Conservation (phyloP, 2,113 vertebrate species). For the Rattus rattus region DNA sequence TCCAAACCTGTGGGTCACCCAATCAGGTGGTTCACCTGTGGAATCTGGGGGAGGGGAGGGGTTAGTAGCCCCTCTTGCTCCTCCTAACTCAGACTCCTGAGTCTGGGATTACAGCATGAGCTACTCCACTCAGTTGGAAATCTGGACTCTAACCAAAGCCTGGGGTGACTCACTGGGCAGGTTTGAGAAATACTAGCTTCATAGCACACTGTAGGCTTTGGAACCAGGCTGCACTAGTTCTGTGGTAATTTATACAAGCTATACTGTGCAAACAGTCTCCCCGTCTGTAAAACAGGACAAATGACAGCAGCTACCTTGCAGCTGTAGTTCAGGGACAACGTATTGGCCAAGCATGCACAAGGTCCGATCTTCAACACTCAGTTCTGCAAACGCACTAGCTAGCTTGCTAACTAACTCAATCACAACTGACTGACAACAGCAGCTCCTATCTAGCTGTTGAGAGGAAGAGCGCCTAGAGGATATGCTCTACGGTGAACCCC, state of each 20-base stretch:
- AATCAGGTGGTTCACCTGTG: background rate
- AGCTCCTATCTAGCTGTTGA: background rate
- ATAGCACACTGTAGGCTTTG: background rate
- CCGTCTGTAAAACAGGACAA: background rate
- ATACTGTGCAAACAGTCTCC: background rate
- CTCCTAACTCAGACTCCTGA: background rate
- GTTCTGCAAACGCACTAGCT: background rate
- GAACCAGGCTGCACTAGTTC: background rate
- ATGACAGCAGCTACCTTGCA: background rate
- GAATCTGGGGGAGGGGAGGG: background rate
- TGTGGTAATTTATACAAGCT: background rate
- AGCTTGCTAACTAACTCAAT: background rate
- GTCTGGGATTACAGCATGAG: background rate
- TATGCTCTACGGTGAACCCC: rapidly evolving
- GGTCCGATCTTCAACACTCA: background rate
- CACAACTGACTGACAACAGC: no score
- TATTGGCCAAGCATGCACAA: background rate
- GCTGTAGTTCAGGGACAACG: background rate
- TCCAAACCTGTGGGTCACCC: background rate
- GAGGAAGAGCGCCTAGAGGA: background rate
- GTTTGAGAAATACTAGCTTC: background rate
- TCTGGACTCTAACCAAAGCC: background rate
- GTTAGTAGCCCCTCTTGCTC: background rate
- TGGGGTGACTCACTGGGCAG: background rate
- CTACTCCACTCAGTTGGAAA: background rate